Evolutionary conservation across 2,113 vertebrate genomes (phyloP).

Genomic region (Apteryx mantelli): DNA sequence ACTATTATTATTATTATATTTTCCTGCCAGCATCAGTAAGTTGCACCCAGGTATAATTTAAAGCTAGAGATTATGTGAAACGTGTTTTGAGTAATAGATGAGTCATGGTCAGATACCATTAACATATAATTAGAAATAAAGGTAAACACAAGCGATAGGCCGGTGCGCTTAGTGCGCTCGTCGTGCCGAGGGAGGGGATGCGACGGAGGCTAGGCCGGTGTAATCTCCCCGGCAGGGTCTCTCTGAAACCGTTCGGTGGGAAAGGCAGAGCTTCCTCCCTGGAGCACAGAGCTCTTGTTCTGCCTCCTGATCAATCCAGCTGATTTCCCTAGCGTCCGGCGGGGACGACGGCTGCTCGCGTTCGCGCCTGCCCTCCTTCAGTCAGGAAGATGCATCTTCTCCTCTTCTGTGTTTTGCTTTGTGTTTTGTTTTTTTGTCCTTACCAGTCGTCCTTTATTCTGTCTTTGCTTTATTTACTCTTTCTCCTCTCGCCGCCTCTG

Average conservation of each 20-base stretch:
- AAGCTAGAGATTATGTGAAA: background rate
- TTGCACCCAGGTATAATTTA: conserved; percentile 47
- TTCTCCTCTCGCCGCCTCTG: background rate
- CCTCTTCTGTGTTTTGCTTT: background rate
- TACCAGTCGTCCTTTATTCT: background rate
- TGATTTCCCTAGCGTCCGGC: background rate
- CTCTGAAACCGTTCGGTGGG: background rate
- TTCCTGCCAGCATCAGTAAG: background rate
- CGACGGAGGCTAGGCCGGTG: background rate
- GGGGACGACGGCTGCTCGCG: accelerated
- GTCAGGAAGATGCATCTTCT: accelerated
- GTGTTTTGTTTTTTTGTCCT: background rate
- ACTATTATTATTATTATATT: background rate
- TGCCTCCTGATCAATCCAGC: background rate
- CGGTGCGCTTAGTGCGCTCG: background rate
- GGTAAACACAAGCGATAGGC: background rate
- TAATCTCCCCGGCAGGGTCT: background rate
- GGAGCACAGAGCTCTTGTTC: background rate
- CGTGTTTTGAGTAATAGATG: conserved; percentile 38
- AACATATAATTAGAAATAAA: conserved; percentile 47
- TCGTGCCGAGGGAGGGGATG: too few relatives aligned
- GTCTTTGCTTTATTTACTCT: background rate
- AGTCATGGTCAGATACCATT: background rate
- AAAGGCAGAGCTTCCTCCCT: background rate
- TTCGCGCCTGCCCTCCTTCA: background rate